Percentiles rank a stretch among this genome's conserved stretches.
phyloP scores from a whole-genome alignment of 2,888 invertebrate species.

The Pyrocoelia pectoralis region DNA sequence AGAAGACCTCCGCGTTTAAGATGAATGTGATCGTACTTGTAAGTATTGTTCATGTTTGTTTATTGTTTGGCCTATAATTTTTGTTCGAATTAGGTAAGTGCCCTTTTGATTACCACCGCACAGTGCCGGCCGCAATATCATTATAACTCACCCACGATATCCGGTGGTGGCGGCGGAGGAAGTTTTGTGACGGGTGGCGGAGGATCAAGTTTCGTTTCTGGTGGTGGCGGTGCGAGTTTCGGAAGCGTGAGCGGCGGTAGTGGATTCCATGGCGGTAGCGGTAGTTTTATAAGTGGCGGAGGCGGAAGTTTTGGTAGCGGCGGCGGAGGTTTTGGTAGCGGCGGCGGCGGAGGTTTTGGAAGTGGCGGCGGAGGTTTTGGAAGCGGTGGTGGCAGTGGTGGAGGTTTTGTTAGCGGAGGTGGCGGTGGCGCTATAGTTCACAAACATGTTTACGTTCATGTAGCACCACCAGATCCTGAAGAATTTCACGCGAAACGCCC shows the following conservation, averaged over 20 bases:
- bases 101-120: slow-evolving; percentile 63
- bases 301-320: slow-evolving; percentile 48
- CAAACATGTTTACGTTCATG: slow-evolving; percentile 88
- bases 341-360: slow-evolving; percentile 51
- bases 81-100: slow-evolving; percentile 48
- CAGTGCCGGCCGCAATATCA: slow-evolving; percentile 70
- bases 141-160: slow-evolving; percentile 66
- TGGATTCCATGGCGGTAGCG: slow-evolving; percentile 48
- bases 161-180: slow-evolving; percentile 47
- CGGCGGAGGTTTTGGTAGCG: slow-evolving; percentile 45
- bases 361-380: slow-evolving; percentile 44
- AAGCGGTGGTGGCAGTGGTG: slow-evolving; percentile 36
- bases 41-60: slow-evolving; percentile 38
- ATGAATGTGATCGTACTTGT: slow-evolving; percentile 55
- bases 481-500: slow-evolving; percentile 69
- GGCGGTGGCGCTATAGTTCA: slow-evolving; percentile 70
- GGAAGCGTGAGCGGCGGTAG: slow-evolving; percentile 39
- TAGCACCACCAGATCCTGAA: slow-evolving; percentile 83
- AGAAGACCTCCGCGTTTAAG: slow-evolving; percentile 49
- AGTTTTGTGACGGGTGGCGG: not conserved
- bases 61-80: slow-evolving; percentile 2
- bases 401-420: slow-evolving; percentile 32
- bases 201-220: not conserved
- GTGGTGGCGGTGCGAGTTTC: slow-evolving; percentile 38
- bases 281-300: slow-evolving; percentile 14